Conservation (phyloP, 2,113 vertebrate species). For the Crypturellus undulatus region DNA sequence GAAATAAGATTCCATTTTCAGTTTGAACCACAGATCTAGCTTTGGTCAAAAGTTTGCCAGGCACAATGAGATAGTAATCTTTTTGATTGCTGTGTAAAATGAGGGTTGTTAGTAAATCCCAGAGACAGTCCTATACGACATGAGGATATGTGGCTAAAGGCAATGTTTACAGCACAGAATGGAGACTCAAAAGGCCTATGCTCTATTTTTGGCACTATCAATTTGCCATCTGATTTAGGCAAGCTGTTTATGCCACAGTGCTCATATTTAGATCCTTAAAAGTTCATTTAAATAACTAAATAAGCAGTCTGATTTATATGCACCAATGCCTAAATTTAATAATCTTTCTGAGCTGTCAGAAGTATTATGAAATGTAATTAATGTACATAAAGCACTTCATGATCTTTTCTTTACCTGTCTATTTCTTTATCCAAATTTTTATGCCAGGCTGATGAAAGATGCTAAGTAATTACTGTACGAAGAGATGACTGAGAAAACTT, state of each 20-base stretch:
- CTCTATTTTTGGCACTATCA: background rate
- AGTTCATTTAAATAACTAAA: conserved; percentile 24
- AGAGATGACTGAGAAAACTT: conserved; percentile 27
- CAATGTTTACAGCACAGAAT: background rate
- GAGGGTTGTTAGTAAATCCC: background rate
- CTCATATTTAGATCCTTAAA: background rate
- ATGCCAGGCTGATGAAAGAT: background rate
- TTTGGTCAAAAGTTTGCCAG: conserved; percentile 5
- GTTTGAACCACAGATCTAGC: background rate
- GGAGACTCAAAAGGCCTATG: background rate
- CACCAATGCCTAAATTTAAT: conserved; percentile 4
- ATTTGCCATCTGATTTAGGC: background rate
- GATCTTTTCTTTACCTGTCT: conserved; percentile 50
- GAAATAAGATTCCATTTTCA: background rate
- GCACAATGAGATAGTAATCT: background rate
- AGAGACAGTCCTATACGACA: background rate
- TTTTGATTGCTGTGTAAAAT: background rate
- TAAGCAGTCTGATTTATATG: background rate
- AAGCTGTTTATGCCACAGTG: background rate
- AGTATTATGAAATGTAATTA: conserved; percentile 17
- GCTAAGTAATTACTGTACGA: conserved; percentile 9
- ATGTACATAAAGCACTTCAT: conserved; percentile 1
- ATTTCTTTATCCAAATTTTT: conserved; percentile 11
- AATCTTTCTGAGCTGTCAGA: conserved; percentile 17
- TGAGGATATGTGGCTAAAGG: background rate